Evolutionary conservation across 2,888 invertebrate genomes (phyloP).

Genomic region (Choreutis nemorana): DNA sequence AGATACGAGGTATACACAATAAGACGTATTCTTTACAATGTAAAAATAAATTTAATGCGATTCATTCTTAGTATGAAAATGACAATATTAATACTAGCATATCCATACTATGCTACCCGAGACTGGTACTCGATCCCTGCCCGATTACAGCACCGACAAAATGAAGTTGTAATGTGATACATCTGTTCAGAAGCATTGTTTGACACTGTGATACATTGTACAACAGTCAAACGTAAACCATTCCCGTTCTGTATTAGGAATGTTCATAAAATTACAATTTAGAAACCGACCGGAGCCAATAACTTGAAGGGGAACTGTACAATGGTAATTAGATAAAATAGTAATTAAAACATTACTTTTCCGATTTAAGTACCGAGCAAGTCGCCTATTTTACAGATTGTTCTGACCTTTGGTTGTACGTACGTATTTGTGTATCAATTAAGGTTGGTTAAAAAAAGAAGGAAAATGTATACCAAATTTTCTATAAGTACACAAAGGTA

Average conservation of each 20-base stretch:
- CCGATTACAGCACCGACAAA: constrained; percentile 48
- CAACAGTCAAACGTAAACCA: constrained; percentile 22
- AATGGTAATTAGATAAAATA: background rate
- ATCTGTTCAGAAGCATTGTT: constrained; percentile 48
- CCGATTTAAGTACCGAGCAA: too few species aligned
- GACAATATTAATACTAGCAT: constrained; percentile 4
- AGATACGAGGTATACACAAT: too few species aligned
- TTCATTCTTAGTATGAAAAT: background rate
- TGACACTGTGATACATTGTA: constrained; percentile 53
- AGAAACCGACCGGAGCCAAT: too few species aligned
- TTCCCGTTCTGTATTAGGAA: constrained; percentile 32
- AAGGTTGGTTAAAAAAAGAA: too few species aligned
- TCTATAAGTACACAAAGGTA: too few species aligned
- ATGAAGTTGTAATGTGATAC: constrained; percentile 60
- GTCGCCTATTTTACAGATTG: too few species aligned
- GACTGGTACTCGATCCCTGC: constrained; percentile 23
- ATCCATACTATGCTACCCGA: constrained; percentile 20
- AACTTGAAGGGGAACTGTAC: constrained; percentile 6
- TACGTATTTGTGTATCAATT: too few species aligned
- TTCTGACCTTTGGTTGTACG: too few species aligned
- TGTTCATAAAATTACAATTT: too few species aligned
- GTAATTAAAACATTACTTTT: background rate
- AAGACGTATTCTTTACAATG: background rate
- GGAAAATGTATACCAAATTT: too few species aligned
- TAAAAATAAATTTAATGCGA: background rate